These are phyloP conservation scores for Beaufortia kweichowensis DNA, from an alignment of 2,113 vertebrate species.

Conservation along the genomic window DNA sequence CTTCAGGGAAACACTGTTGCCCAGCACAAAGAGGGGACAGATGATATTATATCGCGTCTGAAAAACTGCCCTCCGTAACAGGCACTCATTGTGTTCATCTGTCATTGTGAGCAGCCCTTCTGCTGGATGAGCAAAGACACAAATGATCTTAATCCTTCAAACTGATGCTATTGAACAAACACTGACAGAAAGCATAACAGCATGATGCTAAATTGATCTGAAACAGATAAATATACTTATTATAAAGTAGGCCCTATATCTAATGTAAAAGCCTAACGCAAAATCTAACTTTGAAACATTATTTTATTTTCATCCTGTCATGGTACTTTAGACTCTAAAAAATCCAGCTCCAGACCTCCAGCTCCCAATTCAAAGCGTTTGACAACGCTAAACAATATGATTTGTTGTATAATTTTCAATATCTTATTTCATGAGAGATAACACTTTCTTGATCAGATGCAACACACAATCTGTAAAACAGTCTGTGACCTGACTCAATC, in stretches of 20 bases:
- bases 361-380: no score
- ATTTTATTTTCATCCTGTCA: not conserved
- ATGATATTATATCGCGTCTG: not conserved
- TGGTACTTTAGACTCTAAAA: no score
- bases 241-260: no score
- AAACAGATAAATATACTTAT: not conserved
- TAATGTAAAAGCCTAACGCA: no score
- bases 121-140: constrained; percentile 14
- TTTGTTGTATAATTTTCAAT: no score
- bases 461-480: no score
- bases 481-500: no score
- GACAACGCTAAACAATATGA: no score
- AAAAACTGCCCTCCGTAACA: constrained; percentile 24
- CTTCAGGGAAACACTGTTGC: not conserved
- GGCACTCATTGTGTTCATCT: constrained; percentile 3
- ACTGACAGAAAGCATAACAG: constrained; percentile 3
- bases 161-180: constrained; percentile 24
- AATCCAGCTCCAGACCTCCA: no score
- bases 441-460: no score
- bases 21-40: not conserved
- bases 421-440: no score
- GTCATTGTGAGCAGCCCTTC: constrained; percentile 15
- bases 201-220: not conserved
- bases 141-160: constrained; percentile 15
- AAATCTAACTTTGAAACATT: no score